Base-by-base conservation (phyloP, 1,140 invertebrate genomes). In the Calosoma granatense region DNA sequence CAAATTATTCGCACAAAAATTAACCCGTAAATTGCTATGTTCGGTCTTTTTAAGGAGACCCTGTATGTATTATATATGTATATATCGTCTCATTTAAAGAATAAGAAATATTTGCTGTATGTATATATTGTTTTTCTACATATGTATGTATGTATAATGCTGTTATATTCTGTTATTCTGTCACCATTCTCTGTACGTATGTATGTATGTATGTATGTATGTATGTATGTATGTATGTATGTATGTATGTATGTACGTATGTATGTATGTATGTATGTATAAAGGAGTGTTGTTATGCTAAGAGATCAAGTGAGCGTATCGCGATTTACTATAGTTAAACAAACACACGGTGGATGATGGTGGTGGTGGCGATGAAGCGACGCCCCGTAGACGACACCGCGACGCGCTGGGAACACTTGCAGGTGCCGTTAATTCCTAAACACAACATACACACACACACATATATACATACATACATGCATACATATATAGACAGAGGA, bases 161-260 rank as follows among this genome's bases (percentile, higher is more conserved):
- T 36, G 26, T n/a, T 36, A 36, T 36, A 36, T 36, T 36, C 26
- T 36, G 26, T 36, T 6, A 9, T 9, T 36, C 26, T 36, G 26
- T 36, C 26, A 36, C 26, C 6, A 9, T 36, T 36, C n/a, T 36
- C 26, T 36, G 26, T 36, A 36, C n/a, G n/a, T 36, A 36, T 36
- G n/a, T 36, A 36, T 36, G n/a, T 36, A 36, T 36, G n/a, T 36
- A 36, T 36, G n/a, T 36, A 36, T 36, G n/a, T 36, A 36, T 36
- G n/a, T 36, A 36, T 36, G n/a, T 36, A 36, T 36, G n/a, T 36
- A 36, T 36, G n/a, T 36, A 36, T 36, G n/a, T 36, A 36, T 36
- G n/a, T 36, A 36, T 36, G n/a, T 36, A 36, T 36, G n/a, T 36
- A 36, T 36, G n/a, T n/a, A 9, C 26, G 26, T 36, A 36, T 36